Conservation (phyloP, 2,113 vertebrate genomes). For the Zosterops japonicus region DNA sequence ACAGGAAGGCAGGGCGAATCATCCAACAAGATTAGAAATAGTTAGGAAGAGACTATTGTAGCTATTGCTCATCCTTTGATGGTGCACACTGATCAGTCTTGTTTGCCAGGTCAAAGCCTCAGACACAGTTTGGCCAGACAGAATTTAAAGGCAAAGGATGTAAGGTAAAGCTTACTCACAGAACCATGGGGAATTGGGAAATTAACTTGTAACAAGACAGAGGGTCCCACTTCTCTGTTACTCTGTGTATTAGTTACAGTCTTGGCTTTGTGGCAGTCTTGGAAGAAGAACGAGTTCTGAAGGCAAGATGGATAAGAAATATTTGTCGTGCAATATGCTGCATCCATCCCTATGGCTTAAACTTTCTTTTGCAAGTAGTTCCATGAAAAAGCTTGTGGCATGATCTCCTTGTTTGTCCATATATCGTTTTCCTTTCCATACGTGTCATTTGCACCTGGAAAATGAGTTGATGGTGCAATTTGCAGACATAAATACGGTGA, state of each 20-base stretch:
- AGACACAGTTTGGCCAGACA: neutral
- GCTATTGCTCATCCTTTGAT: neutral
- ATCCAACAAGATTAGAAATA: neutral
- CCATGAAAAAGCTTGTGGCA: neutral
- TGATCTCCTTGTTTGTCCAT: neutral
- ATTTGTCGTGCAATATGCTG: neutral
- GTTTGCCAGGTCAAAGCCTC: neutral
- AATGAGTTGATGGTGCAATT: neutral
- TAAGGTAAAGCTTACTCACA: neutral
- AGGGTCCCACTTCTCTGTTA: neutral
- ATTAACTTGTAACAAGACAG: rapidly evolving
- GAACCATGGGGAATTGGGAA: neutral
- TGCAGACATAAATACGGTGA: neutral
- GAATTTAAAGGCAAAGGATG: neutral
- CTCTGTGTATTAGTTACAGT: neutral
- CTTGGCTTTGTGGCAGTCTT: neutral
- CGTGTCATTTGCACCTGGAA: neutral
- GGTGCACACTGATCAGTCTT: no score
- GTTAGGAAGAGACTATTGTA: neutral
- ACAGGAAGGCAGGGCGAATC: neutral
- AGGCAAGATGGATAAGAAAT: neutral
- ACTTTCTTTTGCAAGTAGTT: neutral
- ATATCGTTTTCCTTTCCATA: neutral
- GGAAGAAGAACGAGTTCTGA: neutral
- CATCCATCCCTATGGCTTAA: neutral